Evolutionary conservation across 2,888 invertebrate genomes (phyloP).

Genomic region (Macropis europaea): DNA sequence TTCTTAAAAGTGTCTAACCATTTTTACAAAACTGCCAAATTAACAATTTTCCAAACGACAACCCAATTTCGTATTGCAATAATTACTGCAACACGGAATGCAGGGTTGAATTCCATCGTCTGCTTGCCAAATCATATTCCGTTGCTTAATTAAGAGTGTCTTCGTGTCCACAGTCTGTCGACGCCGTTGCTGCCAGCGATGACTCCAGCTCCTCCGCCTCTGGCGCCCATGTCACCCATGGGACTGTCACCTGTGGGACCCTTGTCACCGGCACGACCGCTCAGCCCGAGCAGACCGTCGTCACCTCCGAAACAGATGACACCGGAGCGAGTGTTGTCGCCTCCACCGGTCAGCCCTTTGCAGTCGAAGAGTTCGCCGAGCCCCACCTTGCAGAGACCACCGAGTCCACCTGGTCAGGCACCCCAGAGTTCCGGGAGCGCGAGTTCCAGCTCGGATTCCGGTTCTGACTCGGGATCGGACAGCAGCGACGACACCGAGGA

Average conservation of each 20-base stretch:
- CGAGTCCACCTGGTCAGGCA: constrained; percentile 80
- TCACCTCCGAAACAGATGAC: constrained; percentile 60
- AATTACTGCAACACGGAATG: too few species aligned
- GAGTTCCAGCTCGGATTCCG: constrained; percentile 84
- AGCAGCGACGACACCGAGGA: constrained; percentile 82
- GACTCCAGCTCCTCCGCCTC: constrained; percentile 76
- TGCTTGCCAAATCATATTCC: too few species aligned
- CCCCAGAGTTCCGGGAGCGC: constrained; percentile 81
- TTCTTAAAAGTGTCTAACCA: too few species aligned
- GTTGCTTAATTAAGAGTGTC: not conserved
- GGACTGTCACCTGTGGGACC: constrained; percentile 71
- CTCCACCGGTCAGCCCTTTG: constrained; percentile 55
- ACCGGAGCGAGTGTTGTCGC: constrained; percentile 57
- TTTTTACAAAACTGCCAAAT: too few species aligned
- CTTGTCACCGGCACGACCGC: constrained; percentile 68
- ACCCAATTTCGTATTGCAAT: too few species aligned
- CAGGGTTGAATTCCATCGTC: too few species aligned
- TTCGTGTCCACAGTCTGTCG: constrained; percentile 77
- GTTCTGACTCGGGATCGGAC: constrained; percentile 84
- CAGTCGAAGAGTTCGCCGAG: constrained; percentile 29
- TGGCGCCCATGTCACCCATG: constrained; percentile 81
- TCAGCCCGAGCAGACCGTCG: constrained; percentile 60
- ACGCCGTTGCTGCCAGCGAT: constrained; percentile 79
- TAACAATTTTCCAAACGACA: too few species aligned
- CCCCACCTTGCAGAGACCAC: constrained; percentile 65